phyloP scores from a whole-genome alignment of 2,113 vertebrate species.

The zebrafish (Danio rerio) region DNA sequence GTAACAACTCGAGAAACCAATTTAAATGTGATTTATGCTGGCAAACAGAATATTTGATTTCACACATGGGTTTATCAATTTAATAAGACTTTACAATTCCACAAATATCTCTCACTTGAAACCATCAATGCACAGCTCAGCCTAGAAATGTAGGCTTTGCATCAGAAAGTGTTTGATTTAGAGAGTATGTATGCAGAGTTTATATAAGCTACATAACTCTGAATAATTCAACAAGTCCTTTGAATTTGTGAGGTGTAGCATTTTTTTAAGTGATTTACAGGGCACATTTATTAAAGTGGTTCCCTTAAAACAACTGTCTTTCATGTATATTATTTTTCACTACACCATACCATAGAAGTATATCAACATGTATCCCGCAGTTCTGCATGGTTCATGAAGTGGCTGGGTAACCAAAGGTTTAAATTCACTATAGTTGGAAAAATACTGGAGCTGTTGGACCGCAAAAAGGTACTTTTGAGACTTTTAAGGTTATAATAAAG shows the following conservation, averaged over 20 bases:
- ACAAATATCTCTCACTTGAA: conserved; percentile 9
- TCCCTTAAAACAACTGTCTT: no score
- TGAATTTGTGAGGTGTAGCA: neutral
- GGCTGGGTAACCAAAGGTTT: no score
- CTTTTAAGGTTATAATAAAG: no score
- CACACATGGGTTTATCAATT: neutral
- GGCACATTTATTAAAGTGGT: no score
- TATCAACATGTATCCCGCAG: no score
- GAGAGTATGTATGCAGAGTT: neutral
- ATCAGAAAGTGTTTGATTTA: neutral
- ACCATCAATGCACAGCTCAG: neutral
- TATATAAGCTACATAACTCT: neutral
- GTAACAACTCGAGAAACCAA: neutral
- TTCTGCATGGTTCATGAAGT: no score
- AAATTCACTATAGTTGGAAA: no score
- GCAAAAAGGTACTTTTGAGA: no score
- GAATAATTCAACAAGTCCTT: neutral
- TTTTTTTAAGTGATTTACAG: no score
- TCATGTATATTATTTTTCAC: no score
- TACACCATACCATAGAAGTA: no score
- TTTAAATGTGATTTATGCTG: conserved; percentile 13
- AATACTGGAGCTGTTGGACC: no score
- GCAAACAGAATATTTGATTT: conserved; percentile 22
- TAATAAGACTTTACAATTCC: neutral
- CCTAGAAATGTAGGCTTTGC: neutral